Conservation (phyloP, 2,888 invertebrate species). For the Morpho helenor region DNA sequence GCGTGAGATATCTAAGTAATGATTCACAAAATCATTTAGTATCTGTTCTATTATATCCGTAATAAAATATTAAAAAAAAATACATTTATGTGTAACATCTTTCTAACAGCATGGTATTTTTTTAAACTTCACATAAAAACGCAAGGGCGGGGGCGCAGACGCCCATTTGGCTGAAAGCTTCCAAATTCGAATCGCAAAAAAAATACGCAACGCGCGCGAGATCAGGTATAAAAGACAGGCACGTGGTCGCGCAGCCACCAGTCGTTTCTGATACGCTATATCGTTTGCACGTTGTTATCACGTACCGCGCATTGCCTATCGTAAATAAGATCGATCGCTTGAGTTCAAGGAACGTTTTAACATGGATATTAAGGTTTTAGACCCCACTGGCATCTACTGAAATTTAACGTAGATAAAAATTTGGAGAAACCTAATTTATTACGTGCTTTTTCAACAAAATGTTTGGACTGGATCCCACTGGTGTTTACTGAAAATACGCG, state of each 20-base stretch:
- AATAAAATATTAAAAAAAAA: constrained; percentile 4
- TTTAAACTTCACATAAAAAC: constrained; percentile 38
- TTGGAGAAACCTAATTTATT: constrained; percentile 17
- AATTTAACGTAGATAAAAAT: constrained; percentile 28
- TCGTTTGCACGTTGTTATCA: constrained; percentile 54
- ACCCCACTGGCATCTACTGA: constrained; percentile 72
- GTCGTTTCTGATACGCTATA: constrained; percentile 52
- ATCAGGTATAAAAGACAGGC: constrained; percentile 65
- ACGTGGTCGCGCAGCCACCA: constrained; percentile 62
- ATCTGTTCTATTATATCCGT: neutral
- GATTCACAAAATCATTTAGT: constrained; percentile 3
- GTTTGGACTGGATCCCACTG: constrained; percentile 27
- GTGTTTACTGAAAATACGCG: constrained; percentile 26
- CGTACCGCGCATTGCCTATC: constrained; percentile 46
- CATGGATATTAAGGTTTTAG: constrained; percentile 71
- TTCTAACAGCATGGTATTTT: constrained; percentile 46
- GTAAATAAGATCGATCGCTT: constrained; percentile 71
- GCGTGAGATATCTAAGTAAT: neutral
- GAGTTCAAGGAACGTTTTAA: constrained; percentile 49
- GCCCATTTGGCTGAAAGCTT: constrained; percentile 75
- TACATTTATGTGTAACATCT: constrained; percentile 18
- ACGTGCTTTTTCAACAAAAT: constrained; percentile 25
- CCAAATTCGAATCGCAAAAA: constrained; percentile 75
- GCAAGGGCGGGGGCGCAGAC: constrained; percentile 65
- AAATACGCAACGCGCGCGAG: constrained; percentile 67